phyloP scores from a whole-genome alignment of 2,888 invertebrate species.

The Ethmia dodecea region DNA sequence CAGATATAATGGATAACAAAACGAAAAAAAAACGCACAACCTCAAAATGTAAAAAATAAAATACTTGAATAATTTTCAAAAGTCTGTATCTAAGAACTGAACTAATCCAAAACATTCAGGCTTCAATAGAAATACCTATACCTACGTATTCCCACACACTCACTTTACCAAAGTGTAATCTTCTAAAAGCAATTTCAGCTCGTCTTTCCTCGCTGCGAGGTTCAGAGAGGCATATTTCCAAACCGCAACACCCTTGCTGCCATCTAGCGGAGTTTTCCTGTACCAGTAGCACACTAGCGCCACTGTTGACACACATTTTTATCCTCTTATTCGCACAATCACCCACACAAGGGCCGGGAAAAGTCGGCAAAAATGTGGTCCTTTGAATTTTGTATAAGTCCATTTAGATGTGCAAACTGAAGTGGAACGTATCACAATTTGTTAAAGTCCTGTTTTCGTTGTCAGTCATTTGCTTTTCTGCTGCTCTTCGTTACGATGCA shows the following conservation, averaged over 20 bases:
- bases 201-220: slow-evolving; percentile 33
- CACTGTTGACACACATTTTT: slow-evolving; percentile 46
- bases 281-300: slow-evolving; percentile 60
- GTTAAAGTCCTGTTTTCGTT: no score
- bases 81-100: no score
- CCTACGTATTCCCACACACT: slow-evolving; percentile 3
- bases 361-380: slow-evolving; percentile 57
- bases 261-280: slow-evolving; percentile 44
- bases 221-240: slow-evolving; percentile 24
- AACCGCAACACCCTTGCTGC: slow-evolving; percentile 46
- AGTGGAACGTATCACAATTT: no score
- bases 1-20: no score
- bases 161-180: slow-evolving; percentile 14
- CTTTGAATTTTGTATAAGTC: not conserved
- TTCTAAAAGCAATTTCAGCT: slow-evolving; percentile 37
- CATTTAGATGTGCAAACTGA: no score
- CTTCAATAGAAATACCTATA: no score
- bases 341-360: slow-evolving; percentile 46
- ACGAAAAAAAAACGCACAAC: no score
- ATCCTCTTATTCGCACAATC: slow-evolving; percentile 31
- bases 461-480: no score
- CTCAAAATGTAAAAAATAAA: no score
- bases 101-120: no score
- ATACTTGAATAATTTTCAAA: no score
- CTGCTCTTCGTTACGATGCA: slow-evolving; percentile 1